These are phyloP conservation scores for Cercopithecus mona DNA, from an alignment of 2,113 vertebrate genomes.

Conservation along the genomic window DNA sequence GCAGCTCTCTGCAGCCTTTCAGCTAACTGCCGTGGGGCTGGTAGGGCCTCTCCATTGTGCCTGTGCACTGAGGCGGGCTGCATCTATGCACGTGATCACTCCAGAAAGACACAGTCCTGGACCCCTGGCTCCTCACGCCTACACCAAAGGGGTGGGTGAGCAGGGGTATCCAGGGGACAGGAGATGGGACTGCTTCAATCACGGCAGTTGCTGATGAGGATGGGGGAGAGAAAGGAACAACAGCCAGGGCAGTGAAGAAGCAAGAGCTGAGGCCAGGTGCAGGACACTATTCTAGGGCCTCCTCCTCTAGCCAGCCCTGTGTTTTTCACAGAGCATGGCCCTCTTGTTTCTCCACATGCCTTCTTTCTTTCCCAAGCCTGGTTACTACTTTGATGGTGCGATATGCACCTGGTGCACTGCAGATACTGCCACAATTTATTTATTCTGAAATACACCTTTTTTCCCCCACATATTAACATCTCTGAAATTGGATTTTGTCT, in stretches of 20 bases:
- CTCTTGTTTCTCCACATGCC: neutral
- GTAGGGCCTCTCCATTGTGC: conserved; percentile 62
- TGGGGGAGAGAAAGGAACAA: neutral
- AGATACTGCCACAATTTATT: neutral
- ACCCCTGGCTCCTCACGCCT: neutral
- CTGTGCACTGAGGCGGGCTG: conserved; percentile 62
- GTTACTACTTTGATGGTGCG: neutral
- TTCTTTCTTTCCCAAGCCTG: neutral
- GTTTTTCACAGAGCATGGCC: neutral
- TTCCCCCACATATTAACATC: conserved; percentile 8
- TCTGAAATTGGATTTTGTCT: conserved; percentile 29
- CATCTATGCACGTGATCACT: neutral
- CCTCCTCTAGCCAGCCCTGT: neutral
- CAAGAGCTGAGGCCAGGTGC: neutral
- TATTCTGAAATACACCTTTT: conserved; percentile 1
- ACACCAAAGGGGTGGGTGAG: neutral
- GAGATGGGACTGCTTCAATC: neutral
- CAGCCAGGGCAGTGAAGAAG: neutral
- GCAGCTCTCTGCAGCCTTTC: neutral
- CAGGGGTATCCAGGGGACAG: too few species aligned
- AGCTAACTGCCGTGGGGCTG: neutral
- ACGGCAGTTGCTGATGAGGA: neutral
- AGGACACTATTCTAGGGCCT: neutral
- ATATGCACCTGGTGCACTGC: neutral
- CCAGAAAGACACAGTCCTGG: neutral